phyloP scores from a whole-genome alignment of 2,888 invertebrate species.

The Pollenia angustigena region DNA sequence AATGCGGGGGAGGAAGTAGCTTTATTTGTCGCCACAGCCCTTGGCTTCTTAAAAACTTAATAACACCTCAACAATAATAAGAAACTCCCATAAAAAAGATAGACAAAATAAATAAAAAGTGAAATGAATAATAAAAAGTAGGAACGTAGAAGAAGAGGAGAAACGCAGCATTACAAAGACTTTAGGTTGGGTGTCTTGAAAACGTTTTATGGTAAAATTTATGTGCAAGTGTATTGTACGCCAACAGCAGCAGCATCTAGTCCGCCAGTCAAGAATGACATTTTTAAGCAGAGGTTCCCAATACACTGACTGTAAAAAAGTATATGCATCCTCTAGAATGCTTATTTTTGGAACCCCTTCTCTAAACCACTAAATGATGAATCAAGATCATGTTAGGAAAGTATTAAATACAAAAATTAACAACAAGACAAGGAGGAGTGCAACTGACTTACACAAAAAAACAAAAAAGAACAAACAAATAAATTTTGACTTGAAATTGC shows the following conservation, averaged over 20 bases:
- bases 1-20: background rate
- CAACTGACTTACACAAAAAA: background rate
- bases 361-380: conserved; percentile 45
- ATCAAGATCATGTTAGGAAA: conserved; percentile 30
- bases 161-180: conserved; percentile 1
- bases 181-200: conserved; percentile 8
- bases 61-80: conserved; percentile 64
- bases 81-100: conserved; percentile 4
- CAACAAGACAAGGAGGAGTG: background rate
- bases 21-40: conserved; percentile 19
- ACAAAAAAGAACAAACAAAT: background rate
- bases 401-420: background rate
- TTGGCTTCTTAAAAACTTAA: conserved; percentile 52
- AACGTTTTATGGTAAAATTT: conserved; percentile 58
- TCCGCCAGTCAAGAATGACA: conserved; percentile 14
- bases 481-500: conserved; percentile 5
- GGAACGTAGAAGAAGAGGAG: background rate
- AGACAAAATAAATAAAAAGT: conserved; percentile 8
- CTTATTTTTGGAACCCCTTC: too few species aligned
- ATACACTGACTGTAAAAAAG: too few species aligned
- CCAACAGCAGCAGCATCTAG: conserved; percentile 11
- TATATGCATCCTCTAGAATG: too few species aligned
- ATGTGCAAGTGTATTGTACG: conserved; percentile 47
- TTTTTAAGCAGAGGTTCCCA: too few species aligned
- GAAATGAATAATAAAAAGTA: background rate